Evolutionary conservation across 2,113 vertebrate species (phyloP).

Genomic region (Egretta garzetta): DNA sequence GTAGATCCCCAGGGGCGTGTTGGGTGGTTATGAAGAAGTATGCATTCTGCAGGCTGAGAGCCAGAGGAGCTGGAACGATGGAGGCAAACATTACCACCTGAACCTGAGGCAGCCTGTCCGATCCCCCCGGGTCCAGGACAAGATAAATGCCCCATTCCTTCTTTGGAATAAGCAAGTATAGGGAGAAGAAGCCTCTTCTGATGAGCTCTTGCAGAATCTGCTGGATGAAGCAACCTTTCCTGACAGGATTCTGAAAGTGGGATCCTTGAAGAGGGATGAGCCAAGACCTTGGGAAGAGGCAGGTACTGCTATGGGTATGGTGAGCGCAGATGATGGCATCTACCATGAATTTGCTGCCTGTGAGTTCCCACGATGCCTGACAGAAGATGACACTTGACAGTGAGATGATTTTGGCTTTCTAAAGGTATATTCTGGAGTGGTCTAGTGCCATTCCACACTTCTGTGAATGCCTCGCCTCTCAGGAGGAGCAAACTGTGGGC

Average conservation of each 20-base stretch:
- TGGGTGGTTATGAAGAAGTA: background rate
- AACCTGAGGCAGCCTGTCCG: background rate
- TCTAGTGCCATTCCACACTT: background rate
- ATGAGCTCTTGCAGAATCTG: background rate
- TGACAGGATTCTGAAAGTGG: background rate
- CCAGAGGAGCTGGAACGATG: background rate
- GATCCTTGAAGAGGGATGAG: background rate
- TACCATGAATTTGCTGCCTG: background rate
- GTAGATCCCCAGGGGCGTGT: background rate
- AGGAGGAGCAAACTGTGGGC: background rate
- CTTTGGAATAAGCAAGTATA: background rate
- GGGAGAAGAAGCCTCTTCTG: background rate
- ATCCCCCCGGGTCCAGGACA: background rate
- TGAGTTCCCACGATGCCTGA: background rate
- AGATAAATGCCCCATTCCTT: background rate
- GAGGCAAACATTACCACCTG: background rate
- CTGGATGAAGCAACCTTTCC: background rate
- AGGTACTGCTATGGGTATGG: background rate
- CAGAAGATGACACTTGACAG: background rate
- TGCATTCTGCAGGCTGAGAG: background rate
- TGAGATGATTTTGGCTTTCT: background rate
- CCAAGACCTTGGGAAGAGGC: background rate
- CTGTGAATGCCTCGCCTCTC: accelerated
- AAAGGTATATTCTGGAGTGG: background rate
- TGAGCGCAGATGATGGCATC: background rate